phyloP scores from a whole-genome alignment of 30 jellyfish, hydroid and myxozoan species.

The Chironex yamaguchii region DNA sequence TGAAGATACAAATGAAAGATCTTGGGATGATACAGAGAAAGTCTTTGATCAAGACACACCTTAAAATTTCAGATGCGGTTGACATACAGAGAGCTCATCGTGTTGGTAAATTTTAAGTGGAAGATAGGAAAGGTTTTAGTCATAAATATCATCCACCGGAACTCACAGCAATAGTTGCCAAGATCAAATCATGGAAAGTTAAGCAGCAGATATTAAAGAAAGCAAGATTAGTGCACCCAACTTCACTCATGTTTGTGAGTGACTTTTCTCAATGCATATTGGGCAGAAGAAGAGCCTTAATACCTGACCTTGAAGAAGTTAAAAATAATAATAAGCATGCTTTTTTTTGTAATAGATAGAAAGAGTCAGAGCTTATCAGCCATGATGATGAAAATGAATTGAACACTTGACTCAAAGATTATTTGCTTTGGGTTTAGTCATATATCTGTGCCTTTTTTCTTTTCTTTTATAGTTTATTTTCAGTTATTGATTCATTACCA shows the following conservation, averaged over 20 bases:
- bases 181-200: constrained; percentile 6
- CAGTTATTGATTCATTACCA: no score
- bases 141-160: constrained; percentile 3
- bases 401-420: no score
- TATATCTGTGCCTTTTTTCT: no score
- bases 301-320: no score
- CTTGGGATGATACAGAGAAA: constrained; percentile 63
- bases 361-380: no score
- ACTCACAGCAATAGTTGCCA: constrained; percentile 16
- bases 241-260: neutral
- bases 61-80: neutral
- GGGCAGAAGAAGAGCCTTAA: no score
- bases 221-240: constrained; percentile 6
- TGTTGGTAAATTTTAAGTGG: neutral
- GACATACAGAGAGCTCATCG: constrained; percentile 33
- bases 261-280: no score
- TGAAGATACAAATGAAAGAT: constrained; percentile 51
- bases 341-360: no score
- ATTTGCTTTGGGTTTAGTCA: no score
- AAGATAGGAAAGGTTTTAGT: constrained; percentile 7
- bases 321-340: no score
- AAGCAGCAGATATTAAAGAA: constrained; percentile 27
- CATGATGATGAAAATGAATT: no score
- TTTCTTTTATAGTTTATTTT: no score
- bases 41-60: constrained; percentile 16